Conservation (phyloP, 2,797 vertebrate species). For the Taeniopygia guttata region DNA sequence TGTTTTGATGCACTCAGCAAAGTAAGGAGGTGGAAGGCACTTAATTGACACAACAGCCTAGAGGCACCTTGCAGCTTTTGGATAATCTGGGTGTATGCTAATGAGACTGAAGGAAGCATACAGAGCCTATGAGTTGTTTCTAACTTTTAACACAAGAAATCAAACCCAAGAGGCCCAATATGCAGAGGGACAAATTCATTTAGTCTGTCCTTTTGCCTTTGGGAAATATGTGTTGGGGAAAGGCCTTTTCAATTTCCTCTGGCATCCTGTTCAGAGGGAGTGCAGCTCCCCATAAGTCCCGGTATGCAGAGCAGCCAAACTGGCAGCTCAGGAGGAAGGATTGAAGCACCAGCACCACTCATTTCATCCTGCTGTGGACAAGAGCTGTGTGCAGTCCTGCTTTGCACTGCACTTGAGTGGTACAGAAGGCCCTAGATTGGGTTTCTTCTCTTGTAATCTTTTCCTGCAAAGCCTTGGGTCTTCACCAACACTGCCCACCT, state of each 20-base stretch:
- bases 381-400: neutral
- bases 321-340: neutral
- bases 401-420: neutral
- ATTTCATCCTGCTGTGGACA: neutral
- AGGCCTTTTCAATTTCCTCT: neutral
- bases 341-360: neutral
- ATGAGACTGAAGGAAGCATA: neutral
- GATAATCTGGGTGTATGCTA: neutral
- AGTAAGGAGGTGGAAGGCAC: neutral
- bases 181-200: neutral
- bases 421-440: neutral
- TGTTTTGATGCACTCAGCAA: neutral
- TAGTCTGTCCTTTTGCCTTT: neutral
- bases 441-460: neutral
- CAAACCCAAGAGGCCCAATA: neutral
- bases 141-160: neutral
- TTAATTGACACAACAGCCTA: neutral
- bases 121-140: neutral
- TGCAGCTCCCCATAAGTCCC: neutral
- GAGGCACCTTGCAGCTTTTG: neutral
- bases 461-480: neutral
- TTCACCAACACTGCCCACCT: neutral
- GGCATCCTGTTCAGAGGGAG: neutral
- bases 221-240: neutral
- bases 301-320: neutral